Evolutionary conservation across 1,140 invertebrate genomes (phyloP), one percentile per base, ranked within the genome.

Genomic region (Pseudomyrmex gracilis): DNA sequence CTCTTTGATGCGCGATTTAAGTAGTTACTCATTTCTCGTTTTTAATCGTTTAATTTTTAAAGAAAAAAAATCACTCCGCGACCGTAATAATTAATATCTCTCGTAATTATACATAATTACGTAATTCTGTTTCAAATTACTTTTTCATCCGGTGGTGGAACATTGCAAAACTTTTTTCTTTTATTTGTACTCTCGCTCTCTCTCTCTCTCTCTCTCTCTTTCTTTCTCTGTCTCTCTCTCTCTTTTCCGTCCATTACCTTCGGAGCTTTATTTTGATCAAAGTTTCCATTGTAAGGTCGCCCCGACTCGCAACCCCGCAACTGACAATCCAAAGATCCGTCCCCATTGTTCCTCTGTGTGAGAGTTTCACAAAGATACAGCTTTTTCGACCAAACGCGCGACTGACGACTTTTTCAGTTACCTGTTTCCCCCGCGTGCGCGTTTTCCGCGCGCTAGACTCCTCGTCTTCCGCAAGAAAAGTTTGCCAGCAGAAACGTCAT

Each of bases 261-360:
- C 1, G 10, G n/a, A 34, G 22, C 67, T 67, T 67, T 67, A 45
- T 22, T 45, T 22, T 20, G 20, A 20, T 66, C 70, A 58, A 83
- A 86, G 70, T 86, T 87, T 86, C 71, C 43, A 83, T 58, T 63
- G 85, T 70, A 17, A 61, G 85, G 58, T 70, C 49, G 76, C 70
- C 71, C 34, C 34, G 34, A 20, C 34, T 64, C 7, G 45, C 78
- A 64, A 66, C 73, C 47, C 64, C 73, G 66, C 78, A 15, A 64
- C 17, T 57, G 83, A 53, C 74, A 71, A 87, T 63, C 22, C 63
- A 45, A 47, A 66, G 64, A 17, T 82, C 47, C 34, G 68, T 51
- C 57, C 34, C 74, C 63, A 55, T 73, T 74, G 86, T 82, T 63
- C 58, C 76, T 70, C n/a, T 45, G 80, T 61, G 51, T 51, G 43